These are phyloP conservation scores for Smittia aterrima DNA, from an alignment of 2,888 invertebrate species.

Conservation along the genomic window DNA sequence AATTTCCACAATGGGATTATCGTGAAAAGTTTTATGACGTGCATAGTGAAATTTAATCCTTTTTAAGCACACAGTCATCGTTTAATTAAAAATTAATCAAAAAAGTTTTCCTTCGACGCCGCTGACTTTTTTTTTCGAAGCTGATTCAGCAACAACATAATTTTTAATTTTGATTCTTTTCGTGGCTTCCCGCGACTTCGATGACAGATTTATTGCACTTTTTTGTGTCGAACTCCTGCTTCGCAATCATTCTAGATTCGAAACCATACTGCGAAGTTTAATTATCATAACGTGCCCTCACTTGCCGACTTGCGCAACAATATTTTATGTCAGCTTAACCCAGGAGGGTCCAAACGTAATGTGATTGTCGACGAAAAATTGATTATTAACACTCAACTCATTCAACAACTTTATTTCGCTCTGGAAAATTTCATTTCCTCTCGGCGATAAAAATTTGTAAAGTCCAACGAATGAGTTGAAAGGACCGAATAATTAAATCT, in stretches of 20 bases:
- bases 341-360: constrained; percentile 1
- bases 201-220: constrained; percentile 26
- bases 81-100: constrained; percentile 39
- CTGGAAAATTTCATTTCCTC: not conserved
- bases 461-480: not conserved
- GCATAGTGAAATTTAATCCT: constrained; percentile 4
- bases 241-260: not conserved
- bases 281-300: not conserved
- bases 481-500: constrained; percentile 37
- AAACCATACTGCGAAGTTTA: not conserved
- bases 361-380: not conserved
- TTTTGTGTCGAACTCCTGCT: not conserved
- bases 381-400: constrained; percentile 8
- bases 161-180: constrained; percentile 8
- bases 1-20: constrained; percentile 27
- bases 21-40: not conserved
- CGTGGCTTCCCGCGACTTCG: constrained; percentile 19
- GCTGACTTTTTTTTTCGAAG: not conserved
- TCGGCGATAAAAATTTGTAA: not conserved
- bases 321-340: not conserved
- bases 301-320: not conserved
- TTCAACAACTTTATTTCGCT: not conserved
- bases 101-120: not conserved
- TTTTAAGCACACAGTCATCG: not conserved
- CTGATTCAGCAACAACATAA: not conserved